A percentile compares a stretch with the other conserved stretches of the same genome.
These are phyloP conservation scores for Cephonodes hylas DNA, from an alignment of 2,888 invertebrate genomes.

Conservation along the genomic window DNA sequence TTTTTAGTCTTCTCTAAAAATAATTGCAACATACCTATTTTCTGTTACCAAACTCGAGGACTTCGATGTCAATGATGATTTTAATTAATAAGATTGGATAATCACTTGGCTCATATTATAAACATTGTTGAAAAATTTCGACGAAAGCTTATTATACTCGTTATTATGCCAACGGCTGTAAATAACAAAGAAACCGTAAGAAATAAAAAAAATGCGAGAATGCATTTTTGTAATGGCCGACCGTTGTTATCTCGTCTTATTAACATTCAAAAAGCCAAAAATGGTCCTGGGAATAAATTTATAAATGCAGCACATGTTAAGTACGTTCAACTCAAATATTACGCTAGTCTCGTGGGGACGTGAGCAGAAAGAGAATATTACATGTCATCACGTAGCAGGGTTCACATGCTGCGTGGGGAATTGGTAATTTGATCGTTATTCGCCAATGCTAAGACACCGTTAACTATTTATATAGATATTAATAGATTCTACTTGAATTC, in stretches of 20 bases:
- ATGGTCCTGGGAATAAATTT: conserved; percentile 30
- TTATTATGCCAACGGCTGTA: no score
- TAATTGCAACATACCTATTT: no score
- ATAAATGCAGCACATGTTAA: conserved; percentile 24
- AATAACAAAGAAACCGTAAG: neutral
- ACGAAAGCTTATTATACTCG: no score
- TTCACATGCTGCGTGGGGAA: conserved; percentile 30
- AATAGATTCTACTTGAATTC: neutral
- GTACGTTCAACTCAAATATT: conserved; percentile 40
- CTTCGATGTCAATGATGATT: no score
- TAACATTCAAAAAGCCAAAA: conserved; percentile 24
- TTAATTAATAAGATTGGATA: no score
- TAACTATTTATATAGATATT: conserved; percentile 6
- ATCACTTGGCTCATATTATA: no score
- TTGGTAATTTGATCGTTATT: conserved; percentile 10
- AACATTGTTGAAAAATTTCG: neutral
- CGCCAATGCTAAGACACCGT: neutral
- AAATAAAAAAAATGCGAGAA: neutral
- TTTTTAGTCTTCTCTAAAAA: no score
- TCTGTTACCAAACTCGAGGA: no score
- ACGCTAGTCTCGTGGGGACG: conserved; percentile 24
- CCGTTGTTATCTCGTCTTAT: neutral
- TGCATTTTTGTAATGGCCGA: neutral
- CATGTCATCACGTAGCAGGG: conserved; percentile 40
- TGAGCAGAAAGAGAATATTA: conserved; percentile 38